Conservation (phyloP, 1,140 invertebrate genomes). For the Bombus vancouverensis region DNA sequence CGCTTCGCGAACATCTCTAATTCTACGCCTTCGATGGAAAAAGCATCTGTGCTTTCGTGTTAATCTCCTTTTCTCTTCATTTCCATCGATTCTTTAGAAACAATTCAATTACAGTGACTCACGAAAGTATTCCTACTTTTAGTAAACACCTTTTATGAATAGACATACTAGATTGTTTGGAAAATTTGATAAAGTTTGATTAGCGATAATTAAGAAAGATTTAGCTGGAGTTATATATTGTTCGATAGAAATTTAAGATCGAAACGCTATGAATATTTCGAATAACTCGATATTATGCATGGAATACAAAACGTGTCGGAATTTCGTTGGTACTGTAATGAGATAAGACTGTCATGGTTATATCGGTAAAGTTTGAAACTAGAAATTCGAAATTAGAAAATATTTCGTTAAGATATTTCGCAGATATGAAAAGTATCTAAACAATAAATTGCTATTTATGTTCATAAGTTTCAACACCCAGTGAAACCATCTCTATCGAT, state of each 20-base stretch:
- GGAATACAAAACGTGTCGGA: no score
- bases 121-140: neutral
- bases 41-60: neutral
- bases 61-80: neutral
- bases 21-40: neutral
- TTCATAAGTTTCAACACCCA: no score
- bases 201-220: neutral
- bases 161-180: neutral
- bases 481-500: no score
- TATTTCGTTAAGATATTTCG: neutral
- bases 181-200: no score
- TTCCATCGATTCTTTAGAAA: neutral
- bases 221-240: no score
- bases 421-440: no score
- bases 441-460: no score
- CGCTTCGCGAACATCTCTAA: constrained; percentile 22
- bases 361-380: neutral
- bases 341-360: no score
- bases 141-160: neutral
- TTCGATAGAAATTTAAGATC: no score
- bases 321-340: no score
- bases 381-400: neutral
- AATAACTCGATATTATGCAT: no score
- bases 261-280: neutral
- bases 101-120: neutral